These are phyloP conservation scores for Tetramorium alpestre DNA, from an alignment of 1,140 invertebrate species.

Conservation along the genomic window DNA sequence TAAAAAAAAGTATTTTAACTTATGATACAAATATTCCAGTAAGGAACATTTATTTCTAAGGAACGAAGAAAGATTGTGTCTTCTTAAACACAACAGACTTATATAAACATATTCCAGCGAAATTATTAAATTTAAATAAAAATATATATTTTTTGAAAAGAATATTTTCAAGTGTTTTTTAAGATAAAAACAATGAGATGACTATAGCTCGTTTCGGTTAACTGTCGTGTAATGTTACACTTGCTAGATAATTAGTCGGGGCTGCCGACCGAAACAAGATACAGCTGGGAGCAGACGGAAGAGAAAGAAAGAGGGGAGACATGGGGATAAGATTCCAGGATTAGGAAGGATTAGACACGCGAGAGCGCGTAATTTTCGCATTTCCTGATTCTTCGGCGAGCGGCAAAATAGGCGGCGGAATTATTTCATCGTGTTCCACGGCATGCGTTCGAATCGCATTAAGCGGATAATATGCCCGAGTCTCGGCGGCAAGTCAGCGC, in stretches of 20 bases:
- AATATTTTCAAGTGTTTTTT: neutral
- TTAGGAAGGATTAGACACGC: constrained; percentile 44
- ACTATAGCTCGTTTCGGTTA: constrained; percentile 44
- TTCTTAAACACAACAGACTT: neutral
- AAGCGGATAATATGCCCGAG: constrained; percentile 62
- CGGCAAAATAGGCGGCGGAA: constrained; percentile 50
- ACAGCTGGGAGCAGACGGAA: constrained; percentile 7
- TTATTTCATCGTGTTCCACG: constrained; percentile 53
- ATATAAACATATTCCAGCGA: neutral
- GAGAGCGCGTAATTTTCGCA: constrained; percentile 37
- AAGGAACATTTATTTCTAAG: neutral
- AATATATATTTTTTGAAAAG: neutral
- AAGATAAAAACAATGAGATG: constrained; percentile 4
- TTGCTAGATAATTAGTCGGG: constrained; percentile 40
- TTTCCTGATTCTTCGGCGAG: constrained; percentile 47
- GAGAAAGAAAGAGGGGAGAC: neutral
- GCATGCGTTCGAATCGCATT: constrained; percentile 44
- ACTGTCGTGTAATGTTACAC: constrained; percentile 52
- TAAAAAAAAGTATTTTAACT: constrained; percentile 8
- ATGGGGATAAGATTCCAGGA: constrained; percentile 13
- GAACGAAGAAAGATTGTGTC: neutral
- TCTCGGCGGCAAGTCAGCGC: constrained; percentile 51
- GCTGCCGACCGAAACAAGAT: constrained; percentile 45
- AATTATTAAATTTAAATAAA: neutral
- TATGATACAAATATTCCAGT: neutral